Base-by-base conservation (phyloP, 2,113 vertebrate genomes). In the Addax nasomaculatus region DNA sequence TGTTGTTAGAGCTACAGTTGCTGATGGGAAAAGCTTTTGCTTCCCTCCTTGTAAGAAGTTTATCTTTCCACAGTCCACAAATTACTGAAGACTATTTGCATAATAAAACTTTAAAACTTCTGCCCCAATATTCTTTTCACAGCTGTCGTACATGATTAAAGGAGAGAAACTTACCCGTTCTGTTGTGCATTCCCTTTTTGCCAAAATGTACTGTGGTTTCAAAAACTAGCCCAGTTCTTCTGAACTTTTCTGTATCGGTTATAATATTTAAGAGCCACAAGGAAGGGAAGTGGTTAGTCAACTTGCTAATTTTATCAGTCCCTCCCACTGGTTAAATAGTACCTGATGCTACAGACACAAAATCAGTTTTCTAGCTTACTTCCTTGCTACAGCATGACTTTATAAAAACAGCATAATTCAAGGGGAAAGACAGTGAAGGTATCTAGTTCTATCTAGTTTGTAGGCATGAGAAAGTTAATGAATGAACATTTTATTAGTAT, bases 261-360 rank as follows among this genome's bases (percentile, higher is more conserved):
- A 98, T 96, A 97, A 98, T 98, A 97, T 98, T 97, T 98, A 98
- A 98, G 98, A 98, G 97, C 97, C 98, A 98, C 98, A 98, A 98
- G 98, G 97, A 98, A 98, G 98, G 99, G 99, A 99, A 99, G 99
- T 99, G 98, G 99, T 99, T 99, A 99, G 98, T 99, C 98, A 98
- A 98, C 98, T 98, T 97, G 95, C 97, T 98, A 97, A 97, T 98
- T 99, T 97, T 98, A 98, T 98, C 98, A 97, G 97, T 98, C 98
- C 98, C 98, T 98, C 98, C 98, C 98, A 98, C 97, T 98, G 98
- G 96, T 98, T 96, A 98, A 98, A 96, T 93, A 97, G 90, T 97
- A 98, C 96, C 95, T 96, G 96, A 96, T 96, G 90, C 94, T 90
- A 30, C 86, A 85, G 96, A 80, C 16, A 85, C 49, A 57, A 90